Conservation (phyloP, 2,888 invertebrate genomes). For the Lysandra bellargus region DNA sequence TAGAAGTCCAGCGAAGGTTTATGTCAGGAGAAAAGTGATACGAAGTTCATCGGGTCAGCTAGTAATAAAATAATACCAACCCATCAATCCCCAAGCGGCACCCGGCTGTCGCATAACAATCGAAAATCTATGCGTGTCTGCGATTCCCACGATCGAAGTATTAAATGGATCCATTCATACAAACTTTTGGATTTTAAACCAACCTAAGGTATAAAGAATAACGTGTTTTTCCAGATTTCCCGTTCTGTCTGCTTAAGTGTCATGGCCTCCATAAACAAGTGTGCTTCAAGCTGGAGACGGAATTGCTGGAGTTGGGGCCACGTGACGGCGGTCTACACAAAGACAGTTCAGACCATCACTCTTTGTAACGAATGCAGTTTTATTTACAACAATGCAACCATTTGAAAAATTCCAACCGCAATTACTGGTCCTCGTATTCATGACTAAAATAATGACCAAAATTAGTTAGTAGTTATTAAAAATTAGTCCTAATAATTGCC, state of each 20-base stretch:
- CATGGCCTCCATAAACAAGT: slow-evolving; percentile 25
- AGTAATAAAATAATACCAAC: no score
- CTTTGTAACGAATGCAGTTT: not conserved
- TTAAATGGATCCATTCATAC: no score
- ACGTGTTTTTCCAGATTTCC: slow-evolving; percentile 1
- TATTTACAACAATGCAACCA: not conserved
- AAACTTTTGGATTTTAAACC: no score
- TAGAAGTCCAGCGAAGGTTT: no score
- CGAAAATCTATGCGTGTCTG: no score
- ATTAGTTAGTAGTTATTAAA: no score
- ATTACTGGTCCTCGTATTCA: not conserved
- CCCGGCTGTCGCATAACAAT: no score
- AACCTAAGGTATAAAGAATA: not conserved
- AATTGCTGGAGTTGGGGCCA: not conserved
- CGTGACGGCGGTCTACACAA: slow-evolving; percentile 9
- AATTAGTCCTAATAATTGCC: no score
- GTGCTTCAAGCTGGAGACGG: not conserved
- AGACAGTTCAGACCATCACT: not conserved
- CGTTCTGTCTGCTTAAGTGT: not conserved
- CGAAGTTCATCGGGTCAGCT: no score
- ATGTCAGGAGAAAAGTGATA: no score
- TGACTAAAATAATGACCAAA: not conserved
- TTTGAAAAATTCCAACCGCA: not conserved
- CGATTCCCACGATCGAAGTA: no score
- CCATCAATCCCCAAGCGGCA: no score